Evolutionary conservation across 2,888 invertebrate genomes (phyloP).

Genomic region (Drosophila leonis): DNA sequence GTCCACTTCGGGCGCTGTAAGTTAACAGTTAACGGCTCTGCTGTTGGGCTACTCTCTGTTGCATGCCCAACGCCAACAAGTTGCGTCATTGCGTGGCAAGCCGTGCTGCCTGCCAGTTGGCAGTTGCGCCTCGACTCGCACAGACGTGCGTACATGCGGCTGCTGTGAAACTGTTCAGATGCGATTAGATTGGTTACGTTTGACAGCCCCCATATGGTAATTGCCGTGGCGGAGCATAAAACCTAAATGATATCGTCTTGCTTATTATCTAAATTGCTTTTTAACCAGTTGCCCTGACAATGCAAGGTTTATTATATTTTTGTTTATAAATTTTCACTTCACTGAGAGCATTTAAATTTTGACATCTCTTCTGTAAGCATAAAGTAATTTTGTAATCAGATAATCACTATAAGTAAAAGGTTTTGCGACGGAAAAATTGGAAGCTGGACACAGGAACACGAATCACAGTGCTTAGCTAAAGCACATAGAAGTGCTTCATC

Average conservation of each 20-base stretch:
- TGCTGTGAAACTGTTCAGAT: background rate
- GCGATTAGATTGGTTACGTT: background rate
- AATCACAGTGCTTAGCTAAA: too few relatives aligned
- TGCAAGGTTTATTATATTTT: background rate
- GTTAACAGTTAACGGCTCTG: slow-evolving; percentile 17
- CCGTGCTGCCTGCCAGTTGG: background rate
- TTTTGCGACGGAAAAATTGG: too few relatives aligned
- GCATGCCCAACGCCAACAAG: slow-evolving; percentile 18
- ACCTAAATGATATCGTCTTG: background rate
- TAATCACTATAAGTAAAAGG: too few relatives aligned
- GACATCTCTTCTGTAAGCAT: background rate
- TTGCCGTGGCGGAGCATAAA: background rate
- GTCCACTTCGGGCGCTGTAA: background rate
- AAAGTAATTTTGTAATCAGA: too few relatives aligned
- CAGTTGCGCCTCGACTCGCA: slow-evolving; percentile 5
- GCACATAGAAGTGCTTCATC: too few relatives aligned
- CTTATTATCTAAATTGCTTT: background rate
- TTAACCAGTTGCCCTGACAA: background rate
- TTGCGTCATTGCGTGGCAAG: slow-evolving; percentile 2
- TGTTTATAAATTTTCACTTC: background rate
- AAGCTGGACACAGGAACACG: too few relatives aligned
- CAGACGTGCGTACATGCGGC: background rate
- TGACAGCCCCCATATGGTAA: background rate
- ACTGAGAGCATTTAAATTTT: background rate
- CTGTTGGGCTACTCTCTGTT: slow-evolving; percentile 14